A percentile compares a stretch with the other conserved stretches of the same genome.
Conservation (phyloP, 2,797 vertebrate species). For the Syndactyla subalaris region DNA sequence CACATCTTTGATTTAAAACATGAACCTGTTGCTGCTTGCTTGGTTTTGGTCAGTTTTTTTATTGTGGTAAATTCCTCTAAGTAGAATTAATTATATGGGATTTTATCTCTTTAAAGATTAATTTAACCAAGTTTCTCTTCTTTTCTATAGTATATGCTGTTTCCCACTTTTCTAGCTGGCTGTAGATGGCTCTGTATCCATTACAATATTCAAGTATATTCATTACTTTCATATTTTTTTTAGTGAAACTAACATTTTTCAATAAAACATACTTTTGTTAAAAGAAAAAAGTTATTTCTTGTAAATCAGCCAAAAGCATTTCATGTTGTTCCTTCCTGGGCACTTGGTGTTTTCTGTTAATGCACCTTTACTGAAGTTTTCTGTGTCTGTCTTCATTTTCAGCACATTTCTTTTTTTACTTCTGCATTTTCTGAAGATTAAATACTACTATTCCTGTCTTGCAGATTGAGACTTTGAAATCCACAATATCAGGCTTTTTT, state of each 20-base stretch:
- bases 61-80: not conserved
- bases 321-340: not conserved
- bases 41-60: not conserved
- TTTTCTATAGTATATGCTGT: not conserved
- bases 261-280: not conserved
- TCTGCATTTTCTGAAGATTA: not conserved
- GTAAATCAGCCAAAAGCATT: not conserved
- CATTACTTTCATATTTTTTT: not conserved
- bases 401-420: not conserved
- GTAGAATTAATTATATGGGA: not conserved
- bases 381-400: not conserved
- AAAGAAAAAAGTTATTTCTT: not conserved
- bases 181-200: constrained; percentile 19
- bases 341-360: not conserved
- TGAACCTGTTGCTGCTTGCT: not conserved
- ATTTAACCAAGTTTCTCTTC: not conserved
- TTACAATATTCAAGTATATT: not conserved
- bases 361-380: not conserved
- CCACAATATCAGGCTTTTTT: not conserved
- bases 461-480: not conserved
- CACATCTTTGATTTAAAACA: not conserved
- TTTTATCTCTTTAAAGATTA: not conserved
- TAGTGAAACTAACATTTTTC: not conserved
- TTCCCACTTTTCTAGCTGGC: not conserved
- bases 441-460: not conserved